A percentile compares a stretch with the other conserved stretches of the same genome.
phyloP scores from a whole-genome alignment of 2,888 invertebrate genomes.

The Agrochola lychnidis region DNA sequence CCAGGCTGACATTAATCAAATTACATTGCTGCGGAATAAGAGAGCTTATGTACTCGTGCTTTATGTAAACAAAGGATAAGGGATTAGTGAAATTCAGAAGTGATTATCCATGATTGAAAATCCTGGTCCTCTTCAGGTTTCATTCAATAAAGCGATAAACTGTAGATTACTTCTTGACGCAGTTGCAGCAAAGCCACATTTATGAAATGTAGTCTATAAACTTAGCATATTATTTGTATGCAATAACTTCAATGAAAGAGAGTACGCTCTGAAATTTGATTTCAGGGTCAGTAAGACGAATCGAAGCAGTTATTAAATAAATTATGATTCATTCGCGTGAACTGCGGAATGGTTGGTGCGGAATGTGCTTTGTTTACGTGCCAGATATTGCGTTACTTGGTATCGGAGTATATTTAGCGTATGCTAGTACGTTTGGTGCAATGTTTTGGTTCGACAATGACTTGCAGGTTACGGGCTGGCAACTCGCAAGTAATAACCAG shows the following conservation, averaged over 20 bases:
- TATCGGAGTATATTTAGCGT: slow-evolving; percentile 53
- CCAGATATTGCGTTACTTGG: slow-evolving; percentile 54
- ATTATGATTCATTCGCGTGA: slow-evolving; percentile 64
- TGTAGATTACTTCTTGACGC: background rate
- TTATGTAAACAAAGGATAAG: background rate
- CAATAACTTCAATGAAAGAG: slow-evolving; percentile 8
- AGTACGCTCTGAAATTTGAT: slow-evolving; percentile 35
- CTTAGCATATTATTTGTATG: slow-evolving; percentile 7
- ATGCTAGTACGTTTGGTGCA: slow-evolving; percentile 20
- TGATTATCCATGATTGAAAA: slow-evolving; percentile 4
- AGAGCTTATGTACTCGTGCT: slow-evolving; percentile 1
- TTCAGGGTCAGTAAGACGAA: slow-evolving; percentile 59
- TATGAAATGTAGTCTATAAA: background rate
- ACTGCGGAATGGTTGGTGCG: slow-evolving; percentile 44
- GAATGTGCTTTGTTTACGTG: slow-evolving; percentile 61
- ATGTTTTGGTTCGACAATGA: slow-evolving; percentile 42
- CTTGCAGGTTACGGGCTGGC: background rate
- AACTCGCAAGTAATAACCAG: background rate
- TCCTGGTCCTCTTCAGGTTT: background rate
- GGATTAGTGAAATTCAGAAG: background rate
- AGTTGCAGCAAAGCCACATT: slow-evolving; percentile 7
- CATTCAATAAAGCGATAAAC: background rate
- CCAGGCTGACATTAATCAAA: slow-evolving; percentile 42
- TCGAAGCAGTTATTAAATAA: slow-evolving; percentile 61
- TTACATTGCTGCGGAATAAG: slow-evolving; percentile 37